Evolutionary conservation across 2,888 invertebrate species (phyloP).

Genomic region (Pachycephus smyrnensis): DNA sequence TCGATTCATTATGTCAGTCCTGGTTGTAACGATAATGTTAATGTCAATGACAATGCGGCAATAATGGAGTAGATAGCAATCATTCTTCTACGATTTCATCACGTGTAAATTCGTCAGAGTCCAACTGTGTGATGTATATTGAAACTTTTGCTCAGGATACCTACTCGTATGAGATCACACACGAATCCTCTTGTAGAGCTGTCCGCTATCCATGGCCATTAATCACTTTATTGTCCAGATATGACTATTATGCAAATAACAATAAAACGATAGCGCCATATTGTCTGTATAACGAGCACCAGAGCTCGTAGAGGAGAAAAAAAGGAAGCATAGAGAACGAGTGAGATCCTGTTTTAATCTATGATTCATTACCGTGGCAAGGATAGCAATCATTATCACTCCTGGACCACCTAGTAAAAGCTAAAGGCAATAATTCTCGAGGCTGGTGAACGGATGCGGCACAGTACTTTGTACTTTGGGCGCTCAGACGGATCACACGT

Average conservation of each 20-base stretch:
- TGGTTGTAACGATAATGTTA: neutral
- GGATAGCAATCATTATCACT: constrained; percentile 1
- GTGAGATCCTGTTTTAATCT: neutral
- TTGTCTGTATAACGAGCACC: neutral
- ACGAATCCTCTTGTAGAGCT: neutral
- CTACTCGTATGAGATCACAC: neutral
- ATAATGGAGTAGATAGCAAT: neutral
- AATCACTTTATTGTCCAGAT: neutral
- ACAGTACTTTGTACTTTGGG: neutral
- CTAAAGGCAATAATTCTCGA: neutral
- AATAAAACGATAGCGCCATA: neutral
- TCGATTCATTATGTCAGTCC: neutral
- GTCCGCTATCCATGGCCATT: neutral
- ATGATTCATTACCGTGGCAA: neutral
- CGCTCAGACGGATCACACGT: neutral
- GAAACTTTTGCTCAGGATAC: neutral
- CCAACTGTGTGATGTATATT: neutral
- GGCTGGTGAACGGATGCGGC: constrained; percentile 2
- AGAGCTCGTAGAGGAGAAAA: neutral
- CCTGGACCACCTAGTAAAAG: neutral
- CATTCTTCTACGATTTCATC: neutral
- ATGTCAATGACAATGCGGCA: neutral
- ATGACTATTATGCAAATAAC: neutral
- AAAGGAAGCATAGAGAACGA: neutral
- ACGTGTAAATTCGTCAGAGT: neutral